Evolutionary conservation across 2,797 vertebrate genomes (phyloP).

Genomic region (Semaprochilodus insignis): DNA sequence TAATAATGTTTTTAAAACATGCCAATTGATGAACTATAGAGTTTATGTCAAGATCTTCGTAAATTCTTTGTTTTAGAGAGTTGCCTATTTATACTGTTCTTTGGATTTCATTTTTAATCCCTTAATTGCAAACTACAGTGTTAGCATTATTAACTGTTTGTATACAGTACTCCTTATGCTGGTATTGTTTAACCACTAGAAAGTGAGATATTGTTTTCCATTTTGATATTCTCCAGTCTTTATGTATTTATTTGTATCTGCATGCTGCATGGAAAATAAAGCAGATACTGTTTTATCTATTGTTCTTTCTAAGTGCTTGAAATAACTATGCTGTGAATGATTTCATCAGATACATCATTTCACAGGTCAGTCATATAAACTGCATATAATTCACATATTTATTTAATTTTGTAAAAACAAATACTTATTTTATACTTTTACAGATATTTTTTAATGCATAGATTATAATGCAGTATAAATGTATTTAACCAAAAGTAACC

Average conservation of each 20-base stretch:
- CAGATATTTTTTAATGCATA: no score
- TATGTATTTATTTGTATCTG: slow-evolving; percentile 1
- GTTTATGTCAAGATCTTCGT: background rate
- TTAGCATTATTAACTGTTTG: background rate
- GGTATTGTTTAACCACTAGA: background rate
- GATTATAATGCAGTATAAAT: no score
- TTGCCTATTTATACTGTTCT: background rate
- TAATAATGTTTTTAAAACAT: background rate
- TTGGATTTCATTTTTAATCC: background rate
- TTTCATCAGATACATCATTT: no score
- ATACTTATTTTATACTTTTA: no score
- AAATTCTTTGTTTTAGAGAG: background rate
- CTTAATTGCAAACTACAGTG: background rate
- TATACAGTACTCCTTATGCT: background rate
- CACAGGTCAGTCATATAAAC: no score
- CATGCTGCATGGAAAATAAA: slow-evolving; percentile 20
- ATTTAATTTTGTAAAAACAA: no score
- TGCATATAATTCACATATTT: no score
- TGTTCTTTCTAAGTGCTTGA: background rate
- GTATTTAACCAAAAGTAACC: no score
- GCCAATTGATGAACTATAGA: background rate
- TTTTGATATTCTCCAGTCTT: background rate
- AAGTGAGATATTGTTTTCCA: background rate
- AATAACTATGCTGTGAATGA: background rate
- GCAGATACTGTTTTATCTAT: slow-evolving; percentile 12